phyloP scores from a whole-genome alignment of 2,797 vertebrate genomes.

The Odontamblyopus rebecca region DNA sequence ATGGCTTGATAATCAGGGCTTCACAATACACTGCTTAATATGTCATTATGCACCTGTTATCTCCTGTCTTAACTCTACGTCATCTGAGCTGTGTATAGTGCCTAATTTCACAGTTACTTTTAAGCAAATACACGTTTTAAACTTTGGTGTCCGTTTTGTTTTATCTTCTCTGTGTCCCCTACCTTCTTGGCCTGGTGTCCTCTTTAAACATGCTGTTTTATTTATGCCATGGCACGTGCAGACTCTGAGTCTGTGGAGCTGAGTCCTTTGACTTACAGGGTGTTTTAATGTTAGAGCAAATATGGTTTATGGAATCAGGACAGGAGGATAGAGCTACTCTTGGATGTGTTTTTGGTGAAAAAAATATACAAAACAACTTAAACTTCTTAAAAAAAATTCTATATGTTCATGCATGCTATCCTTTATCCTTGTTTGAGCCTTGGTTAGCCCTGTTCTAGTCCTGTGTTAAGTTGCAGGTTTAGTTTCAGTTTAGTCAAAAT shows the following conservation, averaged over 20 bases:
- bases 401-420: too few species aligned
- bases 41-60: background rate
- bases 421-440: too few species aligned
- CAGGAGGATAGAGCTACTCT: slow-evolving; percentile 9
- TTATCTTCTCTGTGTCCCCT: background rate
- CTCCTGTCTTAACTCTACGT: background rate
- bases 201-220: background rate
- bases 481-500: background rate
- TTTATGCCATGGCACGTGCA: background rate
- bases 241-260: slow-evolving; percentile 15
- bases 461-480: background rate
- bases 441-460: background rate
- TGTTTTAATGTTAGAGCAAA: slow-evolving; percentile 3
- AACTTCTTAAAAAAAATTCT: too few species aligned
- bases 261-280: background rate
- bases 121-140: background rate
- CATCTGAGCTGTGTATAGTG: background rate
- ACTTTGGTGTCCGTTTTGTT: background rate
- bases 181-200: background rate
- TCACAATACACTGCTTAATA: background rate
- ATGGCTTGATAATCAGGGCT: background rate
- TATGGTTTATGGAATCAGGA: slow-evolving; percentile 12
- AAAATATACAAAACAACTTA: background rate
- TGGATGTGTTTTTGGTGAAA: background rate
- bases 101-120: background rate